Evolutionary conservation across 2,888 invertebrate species (phyloP).

Genomic region (Ptychoptera contaminata): DNA sequence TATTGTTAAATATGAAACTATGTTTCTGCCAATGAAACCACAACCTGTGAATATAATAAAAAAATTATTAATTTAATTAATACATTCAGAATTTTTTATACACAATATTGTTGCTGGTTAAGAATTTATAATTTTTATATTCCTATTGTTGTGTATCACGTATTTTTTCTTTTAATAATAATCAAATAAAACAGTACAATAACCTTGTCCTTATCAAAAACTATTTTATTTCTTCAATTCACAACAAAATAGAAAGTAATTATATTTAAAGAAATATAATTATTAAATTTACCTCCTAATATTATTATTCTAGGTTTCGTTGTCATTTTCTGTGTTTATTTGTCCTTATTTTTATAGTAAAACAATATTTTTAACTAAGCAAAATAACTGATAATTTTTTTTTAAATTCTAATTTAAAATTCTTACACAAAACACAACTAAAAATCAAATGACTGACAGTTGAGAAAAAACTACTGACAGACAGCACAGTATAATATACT

Average conservation of each 20-base stretch:
- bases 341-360: too few relatives aligned
- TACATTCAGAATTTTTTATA: too few relatives aligned
- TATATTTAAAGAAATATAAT: neutral
- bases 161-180: neutral
- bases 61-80: neutral
- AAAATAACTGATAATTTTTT: too few relatives aligned
- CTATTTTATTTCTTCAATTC: too few relatives aligned
- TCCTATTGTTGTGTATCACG: too few relatives aligned
- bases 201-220: neutral
- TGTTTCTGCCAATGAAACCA: constrained; percentile 83
- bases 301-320: constrained; percentile 28
- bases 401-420: too few relatives aligned
- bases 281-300: constrained; percentile 25
- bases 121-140: neutral
- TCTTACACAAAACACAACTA: too few relatives aligned
- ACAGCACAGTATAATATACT: too few relatives aligned
- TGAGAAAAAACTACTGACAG: too few relatives aligned
- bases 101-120: neutral
- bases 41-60: constrained; percentile 47
- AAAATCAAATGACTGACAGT: too few relatives aligned
- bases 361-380: too few relatives aligned
- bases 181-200: neutral
- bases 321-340: constrained; percentile 9
- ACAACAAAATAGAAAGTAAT: too few relatives aligned
- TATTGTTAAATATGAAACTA: constrained; percentile 63